Evolutionary conservation across 2,113 vertebrate genomes (phyloP), one percentile per base, ranked within the genome.

Genomic region (Bolborhynchus lineola): DNA sequence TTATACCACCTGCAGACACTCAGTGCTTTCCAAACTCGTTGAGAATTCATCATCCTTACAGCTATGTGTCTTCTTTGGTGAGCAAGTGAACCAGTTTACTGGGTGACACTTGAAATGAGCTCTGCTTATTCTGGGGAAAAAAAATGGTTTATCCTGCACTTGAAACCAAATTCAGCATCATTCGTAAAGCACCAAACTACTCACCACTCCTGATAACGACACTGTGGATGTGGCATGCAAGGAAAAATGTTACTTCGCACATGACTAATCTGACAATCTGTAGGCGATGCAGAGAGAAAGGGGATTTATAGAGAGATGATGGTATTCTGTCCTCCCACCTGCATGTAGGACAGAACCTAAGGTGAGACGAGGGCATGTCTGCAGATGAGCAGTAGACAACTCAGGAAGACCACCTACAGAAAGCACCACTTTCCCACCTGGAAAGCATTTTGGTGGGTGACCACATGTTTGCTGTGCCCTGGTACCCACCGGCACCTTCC

Each of bases 1-100:
- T 91, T 63, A 74, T n/a, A 59, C 25, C 68, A 89, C 85, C 82
- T 82, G 82, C 88, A 96, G 62, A 89, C 64, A 87, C 31, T 14
- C 65, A 84, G n/a, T 3, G 8, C 50, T 88, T 90, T 77, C 55
- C 93, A 80, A 82, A 88, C 41, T 65, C 50, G 63, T 41, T 1
- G 6, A 63, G 52, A 79, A 91, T 86, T 85, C 88, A 60, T 80
- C 88, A 93, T 68, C 68, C 71, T 64, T 49, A 67, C 65, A 89
- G 37, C 62, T 53, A 52, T 41, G 46, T 28, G 37, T 63, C 92
- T 41, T 52, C 39, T 68, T 72, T 3, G 9, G 68, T 3, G 8
- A 70, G 7, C 8, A 52, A 88, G 37, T 15, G 59, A 71, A 59
- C 24, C 49, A 37, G 13, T 68, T 92, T 46, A 64, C 28, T 16